Evolutionary conservation across 2,113 vertebrate species (phyloP).

Genomic region (Jacana jacana): DNA sequence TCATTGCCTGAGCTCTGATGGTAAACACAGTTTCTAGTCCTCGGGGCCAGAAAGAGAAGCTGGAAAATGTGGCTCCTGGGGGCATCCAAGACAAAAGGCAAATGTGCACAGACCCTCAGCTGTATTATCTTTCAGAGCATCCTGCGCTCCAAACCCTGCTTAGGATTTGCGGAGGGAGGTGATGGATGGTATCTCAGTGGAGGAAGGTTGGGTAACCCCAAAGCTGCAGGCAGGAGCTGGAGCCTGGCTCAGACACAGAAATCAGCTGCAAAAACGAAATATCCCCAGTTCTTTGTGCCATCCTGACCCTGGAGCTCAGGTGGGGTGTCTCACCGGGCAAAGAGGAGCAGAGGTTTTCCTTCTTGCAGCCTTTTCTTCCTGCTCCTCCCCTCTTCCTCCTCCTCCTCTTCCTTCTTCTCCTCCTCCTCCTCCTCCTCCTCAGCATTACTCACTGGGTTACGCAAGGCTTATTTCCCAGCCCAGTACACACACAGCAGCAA

Average conservation of each 20-base stretch:
- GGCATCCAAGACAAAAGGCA: background rate
- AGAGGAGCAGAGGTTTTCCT: background rate
- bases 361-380: background rate
- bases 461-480: conserved; percentile 1
- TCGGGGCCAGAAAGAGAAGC: background rate
- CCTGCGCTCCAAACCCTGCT: background rate
- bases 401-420: background rate
- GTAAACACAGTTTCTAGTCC: background rate
- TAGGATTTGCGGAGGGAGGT: background rate
- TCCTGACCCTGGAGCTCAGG: background rate
- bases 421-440: background rate
- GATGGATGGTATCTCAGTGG: background rate
- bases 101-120: background rate
- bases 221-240: background rate
- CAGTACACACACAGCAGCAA: background rate
- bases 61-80: background rate
- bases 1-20: background rate
- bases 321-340: fast-evolving
- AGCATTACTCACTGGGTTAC: background rate
- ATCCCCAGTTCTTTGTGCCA: background rate
- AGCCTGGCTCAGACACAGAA: background rate
- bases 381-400: background rate
- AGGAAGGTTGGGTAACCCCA: background rate
- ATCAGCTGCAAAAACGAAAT: background rate
- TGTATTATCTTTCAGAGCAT: background rate